phyloP scores from a whole-genome alignment of 2,797 vertebrate species.

The Chiloscyllium punctatum region DNA sequence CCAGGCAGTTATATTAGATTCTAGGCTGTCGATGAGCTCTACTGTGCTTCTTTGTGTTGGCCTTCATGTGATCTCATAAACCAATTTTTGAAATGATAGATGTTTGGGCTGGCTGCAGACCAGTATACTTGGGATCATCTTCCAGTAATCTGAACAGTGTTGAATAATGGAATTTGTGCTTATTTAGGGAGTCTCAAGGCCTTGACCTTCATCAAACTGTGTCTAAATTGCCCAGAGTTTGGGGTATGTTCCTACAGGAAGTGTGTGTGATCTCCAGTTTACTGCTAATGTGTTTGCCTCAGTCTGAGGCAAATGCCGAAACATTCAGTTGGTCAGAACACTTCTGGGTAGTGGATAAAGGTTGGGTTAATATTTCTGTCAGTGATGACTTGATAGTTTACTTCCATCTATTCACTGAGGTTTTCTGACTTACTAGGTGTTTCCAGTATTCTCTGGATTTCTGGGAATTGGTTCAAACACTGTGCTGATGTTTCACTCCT shows the following conservation, averaged over 20 bases:
- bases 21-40: background rate
- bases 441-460: background rate
- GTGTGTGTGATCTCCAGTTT: background rate
- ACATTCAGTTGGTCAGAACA: background rate
- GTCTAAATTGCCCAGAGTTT: background rate
- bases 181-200: background rate
- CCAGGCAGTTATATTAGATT: background rate
- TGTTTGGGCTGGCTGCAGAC: background rate
- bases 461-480: background rate
- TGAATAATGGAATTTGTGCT: background rate
- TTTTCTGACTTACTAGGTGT: background rate
- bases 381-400: too few relatives aligned
- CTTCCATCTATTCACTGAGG: background rate
- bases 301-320: background rate
- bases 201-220: background rate
- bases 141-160: background rate
- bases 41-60: background rate
- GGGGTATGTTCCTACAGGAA: background rate
- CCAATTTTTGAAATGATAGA: background rate
- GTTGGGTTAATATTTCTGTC: background rate
- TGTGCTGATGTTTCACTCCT: background rate
- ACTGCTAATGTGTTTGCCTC: background rate
- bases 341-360: background rate
- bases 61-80: background rate
- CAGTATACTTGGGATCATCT: background rate